Conservation (phyloP, 2,888 invertebrate species). For the Drosophila niveifrons region DNA sequence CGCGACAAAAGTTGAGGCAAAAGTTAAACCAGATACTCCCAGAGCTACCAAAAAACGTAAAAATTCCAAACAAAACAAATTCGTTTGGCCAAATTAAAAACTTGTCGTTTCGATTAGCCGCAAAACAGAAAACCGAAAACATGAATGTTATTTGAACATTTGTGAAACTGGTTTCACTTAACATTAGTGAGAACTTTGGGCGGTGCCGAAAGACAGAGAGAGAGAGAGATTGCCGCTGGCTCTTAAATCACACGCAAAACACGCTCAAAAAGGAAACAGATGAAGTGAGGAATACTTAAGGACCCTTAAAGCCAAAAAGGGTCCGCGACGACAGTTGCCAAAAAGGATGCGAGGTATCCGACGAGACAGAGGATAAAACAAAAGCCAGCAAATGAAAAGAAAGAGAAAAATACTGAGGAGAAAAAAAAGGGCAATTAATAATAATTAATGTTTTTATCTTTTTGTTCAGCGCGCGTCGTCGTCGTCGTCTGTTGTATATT, state of each 20-base stretch:
- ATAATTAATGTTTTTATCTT: constrained; percentile 84
- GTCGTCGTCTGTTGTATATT: constrained; percentile 25
- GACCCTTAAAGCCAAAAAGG: constrained; percentile 59
- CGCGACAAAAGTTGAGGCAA: constrained; percentile 55
- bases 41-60: constrained; percentile 13
- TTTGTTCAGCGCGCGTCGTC: constrained; percentile 53
- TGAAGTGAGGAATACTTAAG: constrained; percentile 28
- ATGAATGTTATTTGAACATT: constrained; percentile 13
- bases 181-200: constrained; percentile 61
- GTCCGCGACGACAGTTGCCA: constrained; percentile 68
- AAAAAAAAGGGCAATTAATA: constrained; percentile 83
- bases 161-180: constrained; percentile 53
- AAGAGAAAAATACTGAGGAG: constrained; percentile 2
- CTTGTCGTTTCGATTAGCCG: constrained; percentile 77
- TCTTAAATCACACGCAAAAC: constrained; percentile 53
- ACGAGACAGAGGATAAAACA: constrained; percentile 57
- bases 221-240: constrained; percentile 49
- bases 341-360: constrained; percentile 56
- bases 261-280: constrained; percentile 45
- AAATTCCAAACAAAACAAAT: constrained; percentile 34
- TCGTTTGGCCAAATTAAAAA: constrained; percentile 61
- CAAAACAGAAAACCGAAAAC: constrained; percentile 32
- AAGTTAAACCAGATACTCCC: constrained; percentile 41
- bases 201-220: no score
- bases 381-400: constrained; percentile 39